Percentiles rank a stretch among this genome's conserved stretches.
Evolutionary conservation across 1,140 invertebrate species (phyloP).

Genomic region (Trachymyrmex septentrionalis): DNA sequence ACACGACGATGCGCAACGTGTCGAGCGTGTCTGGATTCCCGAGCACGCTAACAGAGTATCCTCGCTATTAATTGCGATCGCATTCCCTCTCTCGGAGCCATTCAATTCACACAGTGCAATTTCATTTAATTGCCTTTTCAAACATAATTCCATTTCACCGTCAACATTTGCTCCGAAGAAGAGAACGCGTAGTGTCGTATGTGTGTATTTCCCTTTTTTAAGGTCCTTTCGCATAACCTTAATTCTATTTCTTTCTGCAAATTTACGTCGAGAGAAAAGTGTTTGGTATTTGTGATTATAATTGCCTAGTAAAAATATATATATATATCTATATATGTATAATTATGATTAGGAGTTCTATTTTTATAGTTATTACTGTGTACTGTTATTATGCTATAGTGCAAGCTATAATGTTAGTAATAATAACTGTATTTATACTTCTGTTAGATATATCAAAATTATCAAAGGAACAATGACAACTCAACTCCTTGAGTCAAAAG

Average conservation of each 20-base stretch:
- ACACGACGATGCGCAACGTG: slow-evolving; percentile 39
- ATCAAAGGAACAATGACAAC: too few species aligned
- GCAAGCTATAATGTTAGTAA: too few species aligned
- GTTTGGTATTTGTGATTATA: too few species aligned
- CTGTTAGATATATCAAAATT: too few species aligned
- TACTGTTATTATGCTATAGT: too few species aligned
- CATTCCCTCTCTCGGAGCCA: slow-evolving; percentile 15
- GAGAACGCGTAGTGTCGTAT: background rate
- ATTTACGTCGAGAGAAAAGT: background rate
- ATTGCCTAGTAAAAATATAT: too few species aligned
- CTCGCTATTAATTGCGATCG: slow-evolving; percentile 36
- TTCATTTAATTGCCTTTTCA: slow-evolving; percentile 41
- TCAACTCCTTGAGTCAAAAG: too few species aligned
- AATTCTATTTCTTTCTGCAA: background rate
- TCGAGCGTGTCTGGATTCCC: slow-evolving; percentile 55
- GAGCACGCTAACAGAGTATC: slow-evolving; percentile 26
- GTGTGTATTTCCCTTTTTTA: background rate
- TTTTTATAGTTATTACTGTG: too few species aligned
- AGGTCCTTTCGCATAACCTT: background rate
- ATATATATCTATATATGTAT: too few species aligned
- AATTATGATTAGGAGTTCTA: too few species aligned
- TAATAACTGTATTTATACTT: too few species aligned
- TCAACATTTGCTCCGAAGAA: background rate
- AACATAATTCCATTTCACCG: slow-evolving; percentile 25
- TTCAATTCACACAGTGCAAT: background rate